Percentiles rank a stretch among this genome's conserved stretches.
These are phyloP conservation scores for Alouatta caraya DNA, from an alignment of 2,797 vertebrate species.

Conservation along the genomic window DNA sequence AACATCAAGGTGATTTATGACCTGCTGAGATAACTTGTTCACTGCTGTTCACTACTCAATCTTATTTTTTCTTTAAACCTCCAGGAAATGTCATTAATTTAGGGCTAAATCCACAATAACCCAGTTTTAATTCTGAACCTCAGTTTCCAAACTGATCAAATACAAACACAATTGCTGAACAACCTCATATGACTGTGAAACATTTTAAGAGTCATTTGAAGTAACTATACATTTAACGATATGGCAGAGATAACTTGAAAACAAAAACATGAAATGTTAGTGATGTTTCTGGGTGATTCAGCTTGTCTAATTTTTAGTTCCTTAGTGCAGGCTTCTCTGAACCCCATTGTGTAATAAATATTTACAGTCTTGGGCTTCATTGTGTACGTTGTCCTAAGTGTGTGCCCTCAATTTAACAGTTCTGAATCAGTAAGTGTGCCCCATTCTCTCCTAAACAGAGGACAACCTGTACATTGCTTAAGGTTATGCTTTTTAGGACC, in stretches of 20 bases:
- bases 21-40: not conserved
- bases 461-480: not conserved
- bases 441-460: slow-evolving; percentile 3
- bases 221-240: not conserved
- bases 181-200: not conserved
- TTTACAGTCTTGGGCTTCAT: not conserved
- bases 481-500: slow-evolving; percentile 20
- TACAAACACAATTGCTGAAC: not conserved
- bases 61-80: not conserved
- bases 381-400: not conserved
- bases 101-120: not conserved
- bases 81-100: not conserved
- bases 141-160: not conserved
- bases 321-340: not conserved
- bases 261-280: not conserved
- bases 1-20: not conserved
- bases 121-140: not conserved
- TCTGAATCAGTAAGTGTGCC: not conserved
- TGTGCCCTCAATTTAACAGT: not conserved
- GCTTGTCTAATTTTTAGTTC: not conserved
- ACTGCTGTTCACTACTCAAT: fast-evolving
- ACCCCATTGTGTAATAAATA: slow-evolving; percentile 15
- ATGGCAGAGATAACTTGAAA: not conserved
- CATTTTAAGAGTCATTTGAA: not conserved
- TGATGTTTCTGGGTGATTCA: not conserved